Percentiles rank a stretch among this genome's conserved stretches.
phyloP scores from a whole-genome alignment of 1,140 invertebrate species.

The Aphidius gifuensis region DNA sequence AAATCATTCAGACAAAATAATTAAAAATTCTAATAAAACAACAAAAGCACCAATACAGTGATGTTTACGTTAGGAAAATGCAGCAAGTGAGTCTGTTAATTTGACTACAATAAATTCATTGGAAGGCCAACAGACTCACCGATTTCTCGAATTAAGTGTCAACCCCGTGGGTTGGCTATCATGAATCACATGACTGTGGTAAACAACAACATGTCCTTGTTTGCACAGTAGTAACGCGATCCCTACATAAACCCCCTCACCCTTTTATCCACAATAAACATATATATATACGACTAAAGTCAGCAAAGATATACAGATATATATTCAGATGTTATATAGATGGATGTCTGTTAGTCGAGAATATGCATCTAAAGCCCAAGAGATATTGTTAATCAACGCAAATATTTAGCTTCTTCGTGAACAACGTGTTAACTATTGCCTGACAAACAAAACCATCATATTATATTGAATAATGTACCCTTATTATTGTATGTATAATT shows the following conservation, averaged over 20 bases:
- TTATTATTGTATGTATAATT: not conserved
- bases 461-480: not conserved
- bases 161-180: not conserved
- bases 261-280: too few relatives aligned
- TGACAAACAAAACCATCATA: not conserved
- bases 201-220: conserved; percentile 16
- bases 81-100: too few relatives aligned
- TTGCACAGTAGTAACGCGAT: too few relatives aligned
- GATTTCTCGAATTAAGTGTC: conserved; percentile 13
- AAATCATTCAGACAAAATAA: too few relatives aligned
- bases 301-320: too few relatives aligned
- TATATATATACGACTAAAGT: too few relatives aligned
- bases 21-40: too few relatives aligned
- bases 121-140: not conserved
- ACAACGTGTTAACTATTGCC: conserved; percentile 11
- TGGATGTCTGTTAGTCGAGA: not conserved
- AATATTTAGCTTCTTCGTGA: conserved; percentile 33
- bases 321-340: too few relatives aligned
- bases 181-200: conserved; percentile 18
- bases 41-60: not conserved
- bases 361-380: conserved; percentile 10
- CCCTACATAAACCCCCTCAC: too few relatives aligned
- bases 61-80: not conserved
- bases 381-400: conserved; percentile 37
- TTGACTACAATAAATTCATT: too few relatives aligned